Evolutionary conservation across 2,113 vertebrate genomes (phyloP).

Genomic region (Xenus cinereus): DNA sequence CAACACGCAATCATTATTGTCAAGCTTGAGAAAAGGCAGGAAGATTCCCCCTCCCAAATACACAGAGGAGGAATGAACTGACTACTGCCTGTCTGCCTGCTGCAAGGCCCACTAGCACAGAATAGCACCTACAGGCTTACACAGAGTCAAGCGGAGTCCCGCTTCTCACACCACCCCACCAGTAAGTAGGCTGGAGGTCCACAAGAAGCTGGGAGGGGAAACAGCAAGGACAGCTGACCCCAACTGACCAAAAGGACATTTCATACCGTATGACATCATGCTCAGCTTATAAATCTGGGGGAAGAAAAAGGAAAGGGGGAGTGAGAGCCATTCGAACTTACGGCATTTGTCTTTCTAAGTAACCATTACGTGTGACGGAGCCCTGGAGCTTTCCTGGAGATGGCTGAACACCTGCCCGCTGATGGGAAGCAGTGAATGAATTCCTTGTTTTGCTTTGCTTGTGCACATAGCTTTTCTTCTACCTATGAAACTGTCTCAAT

Average conservation of each 20-base stretch:
- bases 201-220: background rate
- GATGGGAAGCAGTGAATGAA: background rate
- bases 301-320: background rate
- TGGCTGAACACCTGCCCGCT: background rate
- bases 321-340: too few relatives aligned
- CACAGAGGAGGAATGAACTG: background rate
- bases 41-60: background rate
- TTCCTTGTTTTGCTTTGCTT: background rate
- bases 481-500: background rate
- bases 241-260: background rate
- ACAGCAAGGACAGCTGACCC: background rate
- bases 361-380: background rate
- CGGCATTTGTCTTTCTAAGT: background rate
- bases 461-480: background rate
- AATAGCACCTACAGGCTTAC: background rate
- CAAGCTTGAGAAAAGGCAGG: background rate
- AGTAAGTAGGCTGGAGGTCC: background rate
- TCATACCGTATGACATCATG: background rate
- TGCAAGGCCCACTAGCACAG: background rate
- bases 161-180: background rate
- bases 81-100: background rate
- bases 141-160: too few relatives aligned
- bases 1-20: background rate
- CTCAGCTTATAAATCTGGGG: background rate
- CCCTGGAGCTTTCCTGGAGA: background rate